Conservation (phyloP, 53 echinoderm and acorn worm genomes). For the Astropecten irregularis region DNA sequence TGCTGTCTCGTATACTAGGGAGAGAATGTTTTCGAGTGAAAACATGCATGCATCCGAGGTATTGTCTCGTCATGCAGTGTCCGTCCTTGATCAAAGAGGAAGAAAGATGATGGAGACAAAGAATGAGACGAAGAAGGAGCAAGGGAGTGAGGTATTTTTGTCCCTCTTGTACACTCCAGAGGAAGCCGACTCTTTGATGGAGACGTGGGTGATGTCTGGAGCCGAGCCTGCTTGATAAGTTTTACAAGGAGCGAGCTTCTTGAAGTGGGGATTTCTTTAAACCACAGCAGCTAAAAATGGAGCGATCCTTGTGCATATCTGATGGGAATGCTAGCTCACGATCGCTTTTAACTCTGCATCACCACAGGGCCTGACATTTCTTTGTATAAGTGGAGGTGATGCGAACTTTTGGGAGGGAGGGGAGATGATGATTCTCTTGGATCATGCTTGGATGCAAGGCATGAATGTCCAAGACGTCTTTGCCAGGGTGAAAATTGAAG, state of each 20-base stretch:
- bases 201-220: background rate
- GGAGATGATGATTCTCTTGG: no score
- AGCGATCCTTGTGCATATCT: slow-evolving; percentile 26
- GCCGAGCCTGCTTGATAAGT: slow-evolving; percentile 21
- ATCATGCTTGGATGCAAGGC: no score
- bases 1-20: background rate
- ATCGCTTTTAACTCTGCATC: no score
- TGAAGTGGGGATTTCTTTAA: no score
- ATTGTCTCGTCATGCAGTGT: slow-evolving; percentile 7
- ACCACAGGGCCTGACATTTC: no score
- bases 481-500: no score
- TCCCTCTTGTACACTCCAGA: background rate
- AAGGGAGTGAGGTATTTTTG: no score
- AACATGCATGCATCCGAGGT: slow-evolving; percentile 18
- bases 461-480: slow-evolving; percentile 9
- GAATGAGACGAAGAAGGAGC: background rate
- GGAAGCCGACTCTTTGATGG: slow-evolving; percentile 12
- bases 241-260: background rate
- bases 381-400: slow-evolving; percentile 17
- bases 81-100: slow-evolving; percentile 36
- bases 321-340: slow-evolving; percentile 10
- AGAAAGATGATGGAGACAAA: background rate
- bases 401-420: slow-evolving; percentile 36
- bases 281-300: slow-evolving; percentile 26
- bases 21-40: slow-evolving; percentile 24